Evolutionary conservation across 2,888 invertebrate genomes (phyloP), one percentile per base, ranked within the genome.

Genomic region (Dusona sp.): DNA sequence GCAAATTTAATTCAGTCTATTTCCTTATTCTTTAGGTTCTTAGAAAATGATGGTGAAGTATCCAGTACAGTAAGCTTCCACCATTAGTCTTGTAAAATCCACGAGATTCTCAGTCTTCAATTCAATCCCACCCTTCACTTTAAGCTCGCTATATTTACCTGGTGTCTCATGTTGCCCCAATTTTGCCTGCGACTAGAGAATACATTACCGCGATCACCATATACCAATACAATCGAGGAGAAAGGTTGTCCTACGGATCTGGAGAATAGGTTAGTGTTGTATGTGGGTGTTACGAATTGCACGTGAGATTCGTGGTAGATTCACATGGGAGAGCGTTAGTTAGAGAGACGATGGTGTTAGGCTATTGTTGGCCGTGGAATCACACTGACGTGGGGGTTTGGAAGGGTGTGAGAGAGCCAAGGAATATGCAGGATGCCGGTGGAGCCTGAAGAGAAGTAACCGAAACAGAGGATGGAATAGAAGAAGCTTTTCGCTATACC

Each of bases 401-500:
- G 74, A 70, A 68, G 33, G 51, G 64, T 29, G 64, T 16, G 72
- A 61, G 45, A 72, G 80, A 81, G 79, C 81, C 84, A 72, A 65
- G 79, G 29, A 65, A 86, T 51, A 74, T 84, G 73, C 79, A 81
- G 61, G 68, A 84, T 48, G 67, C n/a, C 36, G 38, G n/a, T 51
- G 48, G n/a, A 42, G 87, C 82, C 48, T 61, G 38, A 81, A 87
- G 79, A 79, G 85, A 81, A 84, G 83, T 86, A 84, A 83, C 48
- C 77, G 54, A 73, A 85, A 78, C 73, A 65, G 77, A 48, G 82
- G 84, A 79, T 84, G 85, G 79, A 75, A 67, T 83, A 72, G 70
- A 75, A 78, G 29, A 64, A 77, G 79, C 67, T 83, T 42, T 65
- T 61, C 61, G 45, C 57, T 48, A 45, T 48, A 79, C 70, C 74